Conservation (phyloP, 2,888 invertebrate genomes). For the Smittia aterrima region DNA sequence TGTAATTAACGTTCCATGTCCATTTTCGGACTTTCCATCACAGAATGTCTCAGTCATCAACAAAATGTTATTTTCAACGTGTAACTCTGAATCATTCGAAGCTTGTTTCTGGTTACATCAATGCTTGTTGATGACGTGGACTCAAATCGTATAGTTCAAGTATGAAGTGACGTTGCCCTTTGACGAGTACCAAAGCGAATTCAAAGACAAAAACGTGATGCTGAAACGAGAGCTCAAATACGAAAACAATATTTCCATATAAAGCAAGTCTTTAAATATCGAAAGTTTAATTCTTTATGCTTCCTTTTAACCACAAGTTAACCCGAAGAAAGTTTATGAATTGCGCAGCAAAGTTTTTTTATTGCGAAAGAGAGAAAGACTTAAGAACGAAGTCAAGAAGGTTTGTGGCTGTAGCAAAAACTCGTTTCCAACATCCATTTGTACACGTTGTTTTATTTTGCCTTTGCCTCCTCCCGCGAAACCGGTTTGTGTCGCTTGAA, state of each 20-base stretch:
- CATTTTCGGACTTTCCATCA: not conserved
- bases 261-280: not conserved
- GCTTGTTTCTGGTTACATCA: too few relatives aligned
- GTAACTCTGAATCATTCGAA: too few relatives aligned
- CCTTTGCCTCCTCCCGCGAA: not conserved
- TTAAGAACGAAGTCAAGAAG: not conserved
- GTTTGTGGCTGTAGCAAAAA: not conserved
- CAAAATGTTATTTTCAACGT: too few relatives aligned
- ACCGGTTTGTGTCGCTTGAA: not conserved
- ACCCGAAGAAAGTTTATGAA: not conserved
- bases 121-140: too few relatives aligned
- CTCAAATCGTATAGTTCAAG: not conserved
- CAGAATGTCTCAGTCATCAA: too few relatives aligned
- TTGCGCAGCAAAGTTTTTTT: not conserved
- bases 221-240: not conserved
- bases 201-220: not conserved
- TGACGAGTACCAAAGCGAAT: not conserved
- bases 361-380: constrained; percentile 2
- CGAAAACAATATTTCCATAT: not conserved
- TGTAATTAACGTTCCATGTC: not conserved
- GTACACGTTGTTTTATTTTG: not conserved
- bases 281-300: not conserved
- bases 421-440: not conserved
- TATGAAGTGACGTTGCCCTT: not conserved
- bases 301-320: not conserved